phyloP scores from a whole-genome alignment of 2,797 vertebrate genomes.

The Paedocypris micromegethes region DNA sequence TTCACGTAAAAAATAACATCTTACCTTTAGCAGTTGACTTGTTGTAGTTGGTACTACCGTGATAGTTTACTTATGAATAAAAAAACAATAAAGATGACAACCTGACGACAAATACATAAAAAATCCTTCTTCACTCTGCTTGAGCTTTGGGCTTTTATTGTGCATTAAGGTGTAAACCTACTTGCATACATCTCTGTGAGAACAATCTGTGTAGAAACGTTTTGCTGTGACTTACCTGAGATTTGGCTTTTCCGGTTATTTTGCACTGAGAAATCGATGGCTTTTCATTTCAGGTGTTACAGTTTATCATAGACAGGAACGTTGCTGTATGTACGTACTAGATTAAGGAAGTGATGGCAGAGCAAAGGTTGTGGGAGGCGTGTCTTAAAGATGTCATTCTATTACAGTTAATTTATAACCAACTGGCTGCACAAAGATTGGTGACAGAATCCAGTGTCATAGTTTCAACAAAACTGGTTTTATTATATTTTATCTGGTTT shows the following conservation, averaged over 20 bases:
- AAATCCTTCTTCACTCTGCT: too few species aligned
- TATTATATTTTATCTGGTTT: too few species aligned
- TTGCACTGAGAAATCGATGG: not conserved
- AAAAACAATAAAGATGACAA: constrained; percentile 21
- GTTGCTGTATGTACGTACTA: constrained; percentile 35
- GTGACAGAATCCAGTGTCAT: too few species aligned
- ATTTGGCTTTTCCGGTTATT: constrained; percentile 10
- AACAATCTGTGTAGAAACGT: not conserved
- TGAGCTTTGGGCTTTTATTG: not conserved
- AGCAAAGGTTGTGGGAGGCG: constrained; percentile 67
- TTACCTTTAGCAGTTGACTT: constrained; percentile 12
- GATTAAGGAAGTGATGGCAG: constrained; percentile 55
- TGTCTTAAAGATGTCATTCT: constrained; percentile 53
- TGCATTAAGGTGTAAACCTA: not conserved
- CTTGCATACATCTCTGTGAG: not conserved
- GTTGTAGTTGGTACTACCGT: constrained; percentile 37
- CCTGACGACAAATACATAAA: too few species aligned
- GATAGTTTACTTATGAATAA: not conserved
- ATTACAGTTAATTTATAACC: constrained; percentile 70
- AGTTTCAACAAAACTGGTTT: too few species aligned
- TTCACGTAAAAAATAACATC: not conserved
- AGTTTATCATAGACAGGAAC: constrained; percentile 34
- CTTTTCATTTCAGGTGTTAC: constrained; percentile 30
- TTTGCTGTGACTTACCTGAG: constrained; percentile 25
- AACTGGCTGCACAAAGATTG: constrained; percentile 51